Percentiles rank a stretch among this genome's conserved stretches.
These are phyloP conservation scores for Chloroceryle aenea DNA, from an alignment of 2,113 vertebrate genomes.

Conservation along the genomic window DNA sequence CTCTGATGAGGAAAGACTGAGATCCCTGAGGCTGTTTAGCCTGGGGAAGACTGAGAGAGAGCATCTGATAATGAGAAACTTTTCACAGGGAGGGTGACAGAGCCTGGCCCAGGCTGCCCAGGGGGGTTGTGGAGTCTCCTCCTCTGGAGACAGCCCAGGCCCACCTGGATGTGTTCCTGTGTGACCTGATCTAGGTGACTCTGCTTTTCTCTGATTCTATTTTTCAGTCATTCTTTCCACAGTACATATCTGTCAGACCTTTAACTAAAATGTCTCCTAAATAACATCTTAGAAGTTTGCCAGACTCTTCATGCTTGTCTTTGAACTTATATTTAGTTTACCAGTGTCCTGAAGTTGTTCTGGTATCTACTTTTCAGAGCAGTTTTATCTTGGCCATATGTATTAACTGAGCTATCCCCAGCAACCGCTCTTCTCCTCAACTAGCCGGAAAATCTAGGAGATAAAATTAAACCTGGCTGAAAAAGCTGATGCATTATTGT, in stretches of 20 bases:
- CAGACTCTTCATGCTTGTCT: neutral
- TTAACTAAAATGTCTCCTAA: neutral
- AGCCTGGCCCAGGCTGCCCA: too few species aligned
- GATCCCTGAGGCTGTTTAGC: too few species aligned
- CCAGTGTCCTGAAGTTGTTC: neutral
- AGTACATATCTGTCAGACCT: neutral
- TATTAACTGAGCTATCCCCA: neutral
- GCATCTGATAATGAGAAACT: too few species aligned
- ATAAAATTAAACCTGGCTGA: neutral
- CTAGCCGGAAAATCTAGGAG: neutral
- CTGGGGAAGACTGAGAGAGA: too few species aligned
- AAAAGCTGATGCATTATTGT: neutral
- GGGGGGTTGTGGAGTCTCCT: too few species aligned
- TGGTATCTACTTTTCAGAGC: neutral
- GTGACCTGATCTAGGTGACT: too few species aligned
- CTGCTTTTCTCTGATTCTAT: too few species aligned
- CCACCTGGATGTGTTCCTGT: too few species aligned
- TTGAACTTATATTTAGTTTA: neutral
- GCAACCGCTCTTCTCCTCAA: neutral
- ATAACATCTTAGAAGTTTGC: neutral
- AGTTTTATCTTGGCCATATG: neutral
- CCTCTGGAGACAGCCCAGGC: too few species aligned
- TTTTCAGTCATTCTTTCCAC: neutral
- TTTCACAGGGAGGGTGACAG: too few species aligned
- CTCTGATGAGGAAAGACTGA: neutral